Conservation (phyloP, 35 echinoderm and acorn worm species). For the Apostichopus parvimensis region DNA sequence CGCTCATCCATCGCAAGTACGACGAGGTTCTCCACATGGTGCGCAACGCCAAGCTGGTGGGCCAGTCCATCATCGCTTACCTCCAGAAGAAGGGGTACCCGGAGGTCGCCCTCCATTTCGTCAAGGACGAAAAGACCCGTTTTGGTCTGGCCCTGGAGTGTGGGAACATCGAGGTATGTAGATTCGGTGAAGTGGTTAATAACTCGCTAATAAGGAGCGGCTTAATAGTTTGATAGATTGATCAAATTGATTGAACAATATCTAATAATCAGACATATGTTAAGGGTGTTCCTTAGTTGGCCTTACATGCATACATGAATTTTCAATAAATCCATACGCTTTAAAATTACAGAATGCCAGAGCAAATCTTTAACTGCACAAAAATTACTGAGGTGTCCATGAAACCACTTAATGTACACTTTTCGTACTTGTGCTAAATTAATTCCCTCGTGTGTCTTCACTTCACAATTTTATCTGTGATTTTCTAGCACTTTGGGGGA, state of each 20-base stretch:
- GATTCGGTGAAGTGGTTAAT: no score
- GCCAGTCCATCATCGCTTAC: slow-evolving; percentile 98
- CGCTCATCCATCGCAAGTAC: slow-evolving; percentile 94
- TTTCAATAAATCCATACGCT: no score
- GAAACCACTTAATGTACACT: background rate
- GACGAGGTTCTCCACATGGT: slow-evolving; percentile 99
- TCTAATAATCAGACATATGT: no score
- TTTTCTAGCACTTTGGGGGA: background rate
- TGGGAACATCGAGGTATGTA: slow-evolving; percentile 88
- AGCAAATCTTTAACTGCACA: background rate
- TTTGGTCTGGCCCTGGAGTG: slow-evolving; percentile 95
- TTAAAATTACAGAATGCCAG: no score
- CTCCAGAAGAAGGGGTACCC: slow-evolving; percentile 99
- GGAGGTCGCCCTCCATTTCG: slow-evolving; percentile 95
- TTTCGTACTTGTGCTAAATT: slow-evolving; percentile 53
- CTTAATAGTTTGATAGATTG: no score
- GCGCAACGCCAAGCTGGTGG: slow-evolving; percentile 88
- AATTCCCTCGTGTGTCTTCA: background rate
- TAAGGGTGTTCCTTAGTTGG: no score
- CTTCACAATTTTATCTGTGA: background rate
- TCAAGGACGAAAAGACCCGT: slow-evolving; percentile 96
- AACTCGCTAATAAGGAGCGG: no score
- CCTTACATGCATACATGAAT: no score
- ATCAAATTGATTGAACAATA: no score
- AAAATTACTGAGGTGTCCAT: slow-evolving; percentile 41